These are phyloP conservation scores for Spodoptera littoralis DNA, from an alignment of 2,888 invertebrate genomes.

Conservation along the genomic window DNA sequence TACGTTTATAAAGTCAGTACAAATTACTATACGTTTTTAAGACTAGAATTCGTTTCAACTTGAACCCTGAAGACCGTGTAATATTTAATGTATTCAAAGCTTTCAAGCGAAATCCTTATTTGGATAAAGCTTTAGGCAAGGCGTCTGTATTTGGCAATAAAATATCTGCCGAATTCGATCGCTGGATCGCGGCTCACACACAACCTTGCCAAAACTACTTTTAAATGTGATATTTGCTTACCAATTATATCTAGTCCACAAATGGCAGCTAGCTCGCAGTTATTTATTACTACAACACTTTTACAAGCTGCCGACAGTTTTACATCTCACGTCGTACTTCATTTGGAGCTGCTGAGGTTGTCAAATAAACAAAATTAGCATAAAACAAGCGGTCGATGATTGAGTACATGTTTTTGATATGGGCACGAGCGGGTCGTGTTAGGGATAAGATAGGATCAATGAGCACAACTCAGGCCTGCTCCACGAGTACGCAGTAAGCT, in stretches of 20 bases:
- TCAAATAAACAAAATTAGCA: slow-evolving; percentile 18
- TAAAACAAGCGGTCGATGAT: slow-evolving; percentile 6
- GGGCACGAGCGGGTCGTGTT: no score
- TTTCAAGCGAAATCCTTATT: slow-evolving; percentile 23
- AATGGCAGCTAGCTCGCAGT: slow-evolving; percentile 28
- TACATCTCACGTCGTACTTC: slow-evolving; percentile 3
- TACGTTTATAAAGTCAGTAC: no score
- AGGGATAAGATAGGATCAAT: no score
- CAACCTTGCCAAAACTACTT: slow-evolving; percentile 47
- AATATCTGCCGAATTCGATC: slow-evolving; percentile 33
- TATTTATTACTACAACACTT: slow-evolving; percentile 35
- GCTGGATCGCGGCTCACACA: slow-evolving; percentile 4
- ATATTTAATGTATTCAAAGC: slow-evolving; percentile 22
- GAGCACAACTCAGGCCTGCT: no score
- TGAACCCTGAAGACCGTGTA: slow-evolving; percentile 2
- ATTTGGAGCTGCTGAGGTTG: slow-evolving; percentile 3
- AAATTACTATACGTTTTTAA: no score
- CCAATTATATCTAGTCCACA: slow-evolving; percentile 40
- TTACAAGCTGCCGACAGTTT: slow-evolving; percentile 27
- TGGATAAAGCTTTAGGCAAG: slow-evolving; percentile 19
- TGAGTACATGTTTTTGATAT: slow-evolving; percentile 5
- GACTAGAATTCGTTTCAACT: slow-evolving; percentile 2
- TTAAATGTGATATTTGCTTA: slow-evolving; percentile 39
- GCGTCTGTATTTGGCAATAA: slow-evolving; percentile 40
- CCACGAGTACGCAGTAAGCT: no score